A percentile compares a stretch with the other conserved stretches of the same genome.
phyloP scores from a whole-genome alignment of 2,888 invertebrate genomes.

The Resseliella maxima region DNA sequence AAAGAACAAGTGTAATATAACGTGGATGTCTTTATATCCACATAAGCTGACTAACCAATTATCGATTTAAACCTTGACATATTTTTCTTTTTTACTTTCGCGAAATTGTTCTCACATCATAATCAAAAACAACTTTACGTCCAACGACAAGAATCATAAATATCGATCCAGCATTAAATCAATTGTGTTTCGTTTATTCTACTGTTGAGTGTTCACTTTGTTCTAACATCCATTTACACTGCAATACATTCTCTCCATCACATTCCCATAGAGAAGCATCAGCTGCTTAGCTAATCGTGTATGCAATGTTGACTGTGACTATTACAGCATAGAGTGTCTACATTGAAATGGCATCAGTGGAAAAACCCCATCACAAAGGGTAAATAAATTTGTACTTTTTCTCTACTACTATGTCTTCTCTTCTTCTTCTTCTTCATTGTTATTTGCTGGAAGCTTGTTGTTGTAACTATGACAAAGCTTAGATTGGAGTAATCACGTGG shows the following conservation, averaged over 20 bases:
- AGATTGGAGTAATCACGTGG: conserved; percentile 5
- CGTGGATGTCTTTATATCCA: neutral
- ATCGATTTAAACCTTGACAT: conserved; percentile 40
- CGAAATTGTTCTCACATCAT: neutral
- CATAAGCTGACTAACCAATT: neutral
- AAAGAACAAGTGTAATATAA: neutral
- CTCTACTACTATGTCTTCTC: neutral
- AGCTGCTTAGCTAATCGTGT: conserved; percentile 8
- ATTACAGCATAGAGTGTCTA: neutral
- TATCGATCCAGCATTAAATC: conserved; percentile 18
- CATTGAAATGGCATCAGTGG: neutral
- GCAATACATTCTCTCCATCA: neutral
- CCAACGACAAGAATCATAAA: neutral
- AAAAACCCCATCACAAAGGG: neutral
- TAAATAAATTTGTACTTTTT: neutral
- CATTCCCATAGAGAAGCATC: neutral
- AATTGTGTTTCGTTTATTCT: neutral
- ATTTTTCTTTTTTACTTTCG: neutral
- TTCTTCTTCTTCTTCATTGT: neutral
- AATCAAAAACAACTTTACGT: neutral
- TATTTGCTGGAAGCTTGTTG: neutral
- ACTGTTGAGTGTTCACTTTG: neutral
- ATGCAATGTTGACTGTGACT: neutral
- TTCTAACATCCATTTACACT: neutral
- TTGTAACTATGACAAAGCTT: neutral